Conservation (phyloP, 2,113 vertebrate genomes). For the Pedetes capensis region DNA sequence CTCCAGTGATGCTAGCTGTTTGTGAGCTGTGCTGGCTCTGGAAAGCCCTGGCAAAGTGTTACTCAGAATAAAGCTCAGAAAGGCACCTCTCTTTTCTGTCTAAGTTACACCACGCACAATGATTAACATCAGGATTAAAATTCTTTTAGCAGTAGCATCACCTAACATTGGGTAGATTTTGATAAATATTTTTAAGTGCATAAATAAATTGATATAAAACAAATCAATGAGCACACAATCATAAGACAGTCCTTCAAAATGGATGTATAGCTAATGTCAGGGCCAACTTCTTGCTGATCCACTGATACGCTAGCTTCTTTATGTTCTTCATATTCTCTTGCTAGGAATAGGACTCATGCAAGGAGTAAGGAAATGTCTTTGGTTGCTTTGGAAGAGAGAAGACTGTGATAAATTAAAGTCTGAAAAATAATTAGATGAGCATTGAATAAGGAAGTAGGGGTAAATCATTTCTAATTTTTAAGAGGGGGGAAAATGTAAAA, state of each 20-base stretch:
- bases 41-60: background rate
- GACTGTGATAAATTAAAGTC: background rate
- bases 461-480: background rate
- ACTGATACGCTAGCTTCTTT: background rate
- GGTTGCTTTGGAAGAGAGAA: background rate
- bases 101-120: too few relatives aligned
- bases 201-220: background rate
- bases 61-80: background rate
- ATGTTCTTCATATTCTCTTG: background rate
- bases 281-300: background rate
- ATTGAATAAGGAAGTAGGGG: background rate
- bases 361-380: background rate
- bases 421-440: background rate
- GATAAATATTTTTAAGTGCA: background rate
- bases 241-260: background rate
- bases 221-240: background rate
- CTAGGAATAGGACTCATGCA: background rate
- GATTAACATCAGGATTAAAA: background rate
- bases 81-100: background rate
- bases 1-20: background rate
- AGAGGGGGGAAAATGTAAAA: background rate
- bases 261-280: background rate
- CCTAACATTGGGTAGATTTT: background rate
- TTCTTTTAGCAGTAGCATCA: background rate
- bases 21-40: background rate